Base-by-base conservation (phyloP, 2,888 invertebrate genomes). In the Rhorus exstirpatorius region DNA sequence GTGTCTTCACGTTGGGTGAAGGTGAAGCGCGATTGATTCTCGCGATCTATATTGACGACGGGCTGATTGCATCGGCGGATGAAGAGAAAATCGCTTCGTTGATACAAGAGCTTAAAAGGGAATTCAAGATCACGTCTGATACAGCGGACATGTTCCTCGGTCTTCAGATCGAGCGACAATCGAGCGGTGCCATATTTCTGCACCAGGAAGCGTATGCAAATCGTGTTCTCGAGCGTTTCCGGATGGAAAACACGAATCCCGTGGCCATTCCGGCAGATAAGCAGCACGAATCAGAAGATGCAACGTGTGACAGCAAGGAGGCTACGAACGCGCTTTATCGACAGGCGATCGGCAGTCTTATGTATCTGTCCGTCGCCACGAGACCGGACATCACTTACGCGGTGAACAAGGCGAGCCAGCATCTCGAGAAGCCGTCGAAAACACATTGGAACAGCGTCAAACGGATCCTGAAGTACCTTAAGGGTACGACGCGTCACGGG, bases 11-110 rank as follows among this genome's bases (percentile, higher is more conserved):
- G 10, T 49, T 67, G 31, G 58, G 67, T 4, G 49, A 67, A 35
- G 76, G 49, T 53, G 55, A 49, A 38, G 12, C 38, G n/a, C 53
- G 46, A n/a, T 55, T 85, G 17, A 77, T 84, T 58, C 63, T 84
- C 7, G 83, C 81, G 3, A 61, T 86, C 7, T 84, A 83, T 63
- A 85, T 87, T 49, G 85, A 86, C 72, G 85, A 86, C 31, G 84
- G 86, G 1, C 7, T 87, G n/a, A 80, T 85, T 63, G 51, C 79
- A 21, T 72, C 81, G 61, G 70, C 78, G 58, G 71, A 81, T n/a
- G 67, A 14, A 41, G 8, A 46, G 1, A 65, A 81, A 1, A 67
- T 82, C n/a, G 14, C 65, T 1, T 49, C 85, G 1, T 12, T 83
- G 1, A 31, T 67, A n/a, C 24, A 49, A 0, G 44, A 58, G 4